Conservation (phyloP, 2,797 vertebrate species). For the Botia almorhae region DNA sequence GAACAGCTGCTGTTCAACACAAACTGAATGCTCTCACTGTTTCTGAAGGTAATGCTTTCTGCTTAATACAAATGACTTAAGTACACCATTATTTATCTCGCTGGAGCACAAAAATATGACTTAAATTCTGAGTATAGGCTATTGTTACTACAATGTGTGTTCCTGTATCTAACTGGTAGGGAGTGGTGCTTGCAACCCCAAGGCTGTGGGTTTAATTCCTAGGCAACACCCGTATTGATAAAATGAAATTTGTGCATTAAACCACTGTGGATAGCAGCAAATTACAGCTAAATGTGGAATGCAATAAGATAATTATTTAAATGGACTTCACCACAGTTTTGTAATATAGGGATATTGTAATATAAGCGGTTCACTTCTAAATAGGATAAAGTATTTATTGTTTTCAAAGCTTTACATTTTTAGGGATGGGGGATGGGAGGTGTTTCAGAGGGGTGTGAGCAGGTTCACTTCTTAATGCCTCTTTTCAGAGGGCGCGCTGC, state of each 20-base stretch:
- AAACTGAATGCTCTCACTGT: slow-evolving; percentile 22
- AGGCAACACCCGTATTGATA: too few relatives aligned
- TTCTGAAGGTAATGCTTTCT: slow-evolving; percentile 29
- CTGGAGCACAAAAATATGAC: background rate
- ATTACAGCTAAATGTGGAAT: too few relatives aligned
- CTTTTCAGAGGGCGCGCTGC: slow-evolving; percentile 73
- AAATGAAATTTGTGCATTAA: too few relatives aligned
- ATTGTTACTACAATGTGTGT: too few relatives aligned
- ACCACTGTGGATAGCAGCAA: too few relatives aligned
- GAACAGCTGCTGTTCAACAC: background rate
- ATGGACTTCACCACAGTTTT: too few relatives aligned
- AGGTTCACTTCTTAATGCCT: slow-evolving; percentile 67
- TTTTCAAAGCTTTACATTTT: background rate
- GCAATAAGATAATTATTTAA: too few relatives aligned
- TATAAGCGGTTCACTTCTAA: slow-evolving; percentile 55
- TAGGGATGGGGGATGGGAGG: slow-evolving; percentile 44
- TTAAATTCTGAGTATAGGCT: background rate
- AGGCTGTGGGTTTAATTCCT: too few relatives aligned
- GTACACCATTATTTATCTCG: background rate
- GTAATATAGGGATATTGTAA: background rate
- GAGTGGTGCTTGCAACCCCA: too few relatives aligned
- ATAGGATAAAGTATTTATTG: background rate
- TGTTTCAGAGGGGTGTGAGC: slow-evolving; percentile 21
- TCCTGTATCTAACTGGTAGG: too few relatives aligned
- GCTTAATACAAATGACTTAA: background rate